Evolutionary conservation across 2,113 vertebrate species (phyloP).

Genomic region (Thomomys bottae): DNA sequence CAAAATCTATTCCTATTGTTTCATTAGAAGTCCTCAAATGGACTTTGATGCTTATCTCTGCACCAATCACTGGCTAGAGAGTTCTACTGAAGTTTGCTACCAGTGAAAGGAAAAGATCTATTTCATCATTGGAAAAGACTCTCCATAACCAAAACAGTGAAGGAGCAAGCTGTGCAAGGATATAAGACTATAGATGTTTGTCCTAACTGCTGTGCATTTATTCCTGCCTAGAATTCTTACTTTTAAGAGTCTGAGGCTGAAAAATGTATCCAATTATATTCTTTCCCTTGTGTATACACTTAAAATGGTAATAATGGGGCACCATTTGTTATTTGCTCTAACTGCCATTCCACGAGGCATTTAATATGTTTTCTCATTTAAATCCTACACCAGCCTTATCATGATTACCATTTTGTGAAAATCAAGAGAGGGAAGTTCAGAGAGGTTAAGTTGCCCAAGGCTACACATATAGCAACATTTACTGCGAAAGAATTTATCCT

Average conservation of each 20-base stretch:
- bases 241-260: background rate
- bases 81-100: background rate
- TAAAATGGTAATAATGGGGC: conserved; percentile 19
- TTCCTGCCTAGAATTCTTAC: background rate
- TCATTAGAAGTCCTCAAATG: background rate
- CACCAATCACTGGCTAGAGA: background rate
- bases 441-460: conserved; percentile 35
- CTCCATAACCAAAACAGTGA: background rate
- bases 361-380: conserved; percentile 56
- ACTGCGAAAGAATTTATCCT: background rate
- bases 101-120: background rate
- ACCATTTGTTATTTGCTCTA: conserved; percentile 38
- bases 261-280: conserved; percentile 40
- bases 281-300: conserved; percentile 1
- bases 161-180: background rate
- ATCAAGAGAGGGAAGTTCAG: conserved; percentile 45
- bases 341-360: background rate
- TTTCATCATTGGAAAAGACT: background rate
- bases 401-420: conserved; percentile 25
- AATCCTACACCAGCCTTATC: background rate
- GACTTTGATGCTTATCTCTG: background rate
- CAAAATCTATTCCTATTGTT: background rate
- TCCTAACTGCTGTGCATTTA: background rate
- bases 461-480: conserved; percentile 36
- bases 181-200: background rate